Conservation (phyloP, 2,113 vertebrate genomes). For the Ptilonorhynchus violaceus region DNA sequence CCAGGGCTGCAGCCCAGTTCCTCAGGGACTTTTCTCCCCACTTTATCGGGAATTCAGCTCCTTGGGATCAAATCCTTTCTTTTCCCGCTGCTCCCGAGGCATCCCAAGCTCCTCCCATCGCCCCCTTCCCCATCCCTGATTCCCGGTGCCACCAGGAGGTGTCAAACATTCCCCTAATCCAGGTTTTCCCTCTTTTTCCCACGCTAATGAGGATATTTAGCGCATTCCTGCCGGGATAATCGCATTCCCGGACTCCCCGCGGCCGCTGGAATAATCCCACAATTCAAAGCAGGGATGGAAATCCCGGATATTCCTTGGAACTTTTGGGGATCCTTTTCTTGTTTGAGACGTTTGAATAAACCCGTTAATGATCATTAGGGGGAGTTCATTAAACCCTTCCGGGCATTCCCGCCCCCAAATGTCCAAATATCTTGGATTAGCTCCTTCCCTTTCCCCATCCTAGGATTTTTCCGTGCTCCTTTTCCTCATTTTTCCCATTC, state of each 20-base stretch:
- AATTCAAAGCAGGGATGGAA: not conserved
- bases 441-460: not conserved
- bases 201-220: conserved; percentile 7
- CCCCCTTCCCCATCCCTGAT: not conserved
- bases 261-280: not conserved
- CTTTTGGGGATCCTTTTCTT: not conserved
- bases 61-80: not conserved
- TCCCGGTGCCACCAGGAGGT: not conserved
- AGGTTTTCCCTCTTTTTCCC: not conserved
- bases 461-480: not conserved
- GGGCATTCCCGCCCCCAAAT: not conserved
- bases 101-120: no score
- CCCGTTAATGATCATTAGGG: not conserved
- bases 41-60: not conserved
- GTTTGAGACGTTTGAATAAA: not conserved
- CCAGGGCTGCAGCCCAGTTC: not conserved
- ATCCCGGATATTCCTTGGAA: not conserved
- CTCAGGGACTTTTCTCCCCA: accelerated
- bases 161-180: not conserved
- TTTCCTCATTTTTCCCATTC: not conserved
- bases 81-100: not conserved
- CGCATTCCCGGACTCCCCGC: not conserved
- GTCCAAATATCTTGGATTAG: not conserved
- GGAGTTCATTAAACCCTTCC: not conserved
- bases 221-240: not conserved